phyloP scores from a whole-genome alignment of 1,140 invertebrate genomes.

The Drosophila baimaii region DNA sequence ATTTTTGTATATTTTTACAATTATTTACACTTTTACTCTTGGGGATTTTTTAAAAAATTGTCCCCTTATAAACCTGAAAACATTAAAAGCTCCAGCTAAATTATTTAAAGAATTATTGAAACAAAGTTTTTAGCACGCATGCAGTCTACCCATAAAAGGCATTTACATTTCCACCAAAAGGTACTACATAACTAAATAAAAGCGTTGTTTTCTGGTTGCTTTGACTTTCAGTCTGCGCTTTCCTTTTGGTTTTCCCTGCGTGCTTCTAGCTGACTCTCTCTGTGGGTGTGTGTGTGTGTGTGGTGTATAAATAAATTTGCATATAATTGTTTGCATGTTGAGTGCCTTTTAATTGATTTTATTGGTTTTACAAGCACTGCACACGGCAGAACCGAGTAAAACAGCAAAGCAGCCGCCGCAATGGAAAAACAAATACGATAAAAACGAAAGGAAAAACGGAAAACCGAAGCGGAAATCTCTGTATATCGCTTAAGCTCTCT shows the following conservation, averaged over 20 bases:
- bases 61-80: background rate
- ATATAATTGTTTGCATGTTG: constrained; percentile 82
- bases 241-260: background rate
- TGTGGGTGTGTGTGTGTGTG: constrained; percentile 14
- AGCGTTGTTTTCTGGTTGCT: constrained; percentile 67
- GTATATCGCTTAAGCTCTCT: constrained; percentile 59
- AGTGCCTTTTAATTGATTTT: constrained; percentile 83
- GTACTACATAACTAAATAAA: constrained; percentile 43
- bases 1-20: no score
- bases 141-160: background rate
- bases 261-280: constrained; percentile 9
- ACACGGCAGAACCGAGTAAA: constrained; percentile 36
- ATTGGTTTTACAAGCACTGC: constrained; percentile 74
- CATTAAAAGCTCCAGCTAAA: background rate
- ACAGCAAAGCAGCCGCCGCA: constrained; percentile 21
- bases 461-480: constrained; percentile 18
- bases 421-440: constrained; percentile 8
- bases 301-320: constrained; percentile 78
- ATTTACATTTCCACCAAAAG: background rate
- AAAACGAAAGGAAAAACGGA: constrained; percentile 11
- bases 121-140: background rate
- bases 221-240: constrained; percentile 57
- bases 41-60: background rate
- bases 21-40: no score
- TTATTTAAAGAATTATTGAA: background rate